Evolutionary conservation across 2,113 vertebrate genomes (phyloP).

Genomic region (Zingel zingel): DNA sequence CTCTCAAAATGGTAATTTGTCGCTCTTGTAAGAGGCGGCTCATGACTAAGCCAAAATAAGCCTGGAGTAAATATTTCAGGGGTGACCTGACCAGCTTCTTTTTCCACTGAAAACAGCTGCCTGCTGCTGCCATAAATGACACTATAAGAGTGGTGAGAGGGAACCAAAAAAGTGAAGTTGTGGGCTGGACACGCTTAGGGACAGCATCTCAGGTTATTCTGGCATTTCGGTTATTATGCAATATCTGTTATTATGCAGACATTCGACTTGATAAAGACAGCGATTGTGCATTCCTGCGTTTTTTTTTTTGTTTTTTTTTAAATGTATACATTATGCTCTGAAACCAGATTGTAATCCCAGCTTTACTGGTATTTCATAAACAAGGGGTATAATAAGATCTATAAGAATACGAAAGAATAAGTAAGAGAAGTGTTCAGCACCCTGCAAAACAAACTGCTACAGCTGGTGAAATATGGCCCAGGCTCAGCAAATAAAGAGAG

Average conservation of each 20-base stretch:
- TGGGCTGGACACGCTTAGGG: not conserved
- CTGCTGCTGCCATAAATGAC: too few relatives aligned
- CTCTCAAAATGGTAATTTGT: conserved; percentile 65
- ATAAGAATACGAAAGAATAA: not conserved
- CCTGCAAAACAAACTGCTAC: not conserved
- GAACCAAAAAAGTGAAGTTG: not conserved
- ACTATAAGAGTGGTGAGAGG: not conserved
- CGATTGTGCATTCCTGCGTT: not conserved
- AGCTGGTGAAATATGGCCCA: conserved; percentile 45
- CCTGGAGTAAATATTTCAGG: conserved; percentile 18
- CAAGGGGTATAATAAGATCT: not conserved
- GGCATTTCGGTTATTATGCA: not conserved
- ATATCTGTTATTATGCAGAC: not conserved
- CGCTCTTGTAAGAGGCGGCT: conserved; percentile 14
- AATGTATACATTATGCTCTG: not conserved
- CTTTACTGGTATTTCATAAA: not conserved
- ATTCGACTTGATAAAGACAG: not conserved
- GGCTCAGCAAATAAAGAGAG: conserved; percentile 46
- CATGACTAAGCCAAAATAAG: conserved; percentile 39
- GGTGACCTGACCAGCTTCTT: not conserved
- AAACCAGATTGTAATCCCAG: not conserved
- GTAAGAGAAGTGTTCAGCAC: not conserved
- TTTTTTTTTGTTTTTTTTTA: not conserved
- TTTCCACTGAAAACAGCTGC: not conserved
- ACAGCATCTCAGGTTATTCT: not conserved